Evolutionary conservation across 2,797 vertebrate species (phyloP), one percentile per base, ranked within the genome.

Genomic region (Bradypodion ventrale): DNA sequence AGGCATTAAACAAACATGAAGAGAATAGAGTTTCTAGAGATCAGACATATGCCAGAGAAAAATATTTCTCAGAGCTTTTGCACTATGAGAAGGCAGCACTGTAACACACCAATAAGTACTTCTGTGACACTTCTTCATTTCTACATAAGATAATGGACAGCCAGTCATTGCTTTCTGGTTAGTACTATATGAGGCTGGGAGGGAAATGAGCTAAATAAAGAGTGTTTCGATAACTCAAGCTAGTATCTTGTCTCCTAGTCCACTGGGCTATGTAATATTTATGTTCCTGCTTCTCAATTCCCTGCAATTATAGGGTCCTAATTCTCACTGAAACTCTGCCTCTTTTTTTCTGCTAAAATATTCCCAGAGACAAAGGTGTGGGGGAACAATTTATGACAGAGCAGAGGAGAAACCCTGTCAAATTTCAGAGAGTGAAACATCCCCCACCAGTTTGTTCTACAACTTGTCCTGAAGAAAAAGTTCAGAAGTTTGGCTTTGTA

Each of bases 121-220:
- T 60, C 37, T 27, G 9, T 60, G 37, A 52, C 35, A 74, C 42
- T 8, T 42, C 44, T 27, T 83, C 42, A 35, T 1, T 66, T 80
- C 21, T 0, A 3, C 2, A 40, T 59, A 75, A 75, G 84, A 35
- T 0, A 0, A 2, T 25, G 3, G 60, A 23, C 65, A 44, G 8
- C 59, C n/a, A 35, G 4, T 35, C 16, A 6, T 40, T 56, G 65
- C 82, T 62, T 77, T 59, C n/a, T 29, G 13, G 62, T 72, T 81
- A 46, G 74, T 0, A 23, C 62, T 70, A 63, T 46, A 49, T 4
- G 46, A 82, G 86, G 75, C 72, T 81, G 69, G 79, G 74, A 88
- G 90, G 69, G 72, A 77, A 83, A 12, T 72, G 46, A 10, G 0
- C 49, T 82, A 83, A 77, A 78, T 75, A 46, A 79, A 65, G 59